Evolutionary conservation across 2,888 invertebrate species (phyloP).

Genomic region (Xestia ashworthii): DNA sequence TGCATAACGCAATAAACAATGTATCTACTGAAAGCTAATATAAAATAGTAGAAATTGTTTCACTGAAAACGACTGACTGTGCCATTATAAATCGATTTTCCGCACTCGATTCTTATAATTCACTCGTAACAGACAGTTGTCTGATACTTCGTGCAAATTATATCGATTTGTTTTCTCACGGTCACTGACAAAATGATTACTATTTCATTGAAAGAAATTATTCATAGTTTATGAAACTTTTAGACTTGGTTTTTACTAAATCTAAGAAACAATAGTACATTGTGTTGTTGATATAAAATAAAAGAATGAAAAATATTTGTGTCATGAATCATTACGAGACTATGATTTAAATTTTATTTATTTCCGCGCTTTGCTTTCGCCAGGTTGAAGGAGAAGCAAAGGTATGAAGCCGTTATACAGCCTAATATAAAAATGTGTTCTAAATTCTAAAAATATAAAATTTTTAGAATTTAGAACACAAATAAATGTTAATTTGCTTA

Average conservation of each 20-base stretch:
- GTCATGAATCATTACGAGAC: too few species aligned
- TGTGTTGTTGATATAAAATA: too few species aligned
- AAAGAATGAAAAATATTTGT: too few species aligned
- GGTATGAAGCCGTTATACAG: too few species aligned
- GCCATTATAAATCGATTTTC: slow-evolving; percentile 53
- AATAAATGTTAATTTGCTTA: too few species aligned
- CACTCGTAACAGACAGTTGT: slow-evolving; percentile 33
- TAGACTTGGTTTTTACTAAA: background rate
- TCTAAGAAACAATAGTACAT: background rate
- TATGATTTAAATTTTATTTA: too few species aligned
- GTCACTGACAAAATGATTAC: slow-evolving; percentile 18
- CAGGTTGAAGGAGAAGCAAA: too few species aligned
- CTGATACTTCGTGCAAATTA: slow-evolving; percentile 38
- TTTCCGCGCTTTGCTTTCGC: too few species aligned
- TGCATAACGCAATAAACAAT: background rate
- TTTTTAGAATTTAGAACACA: too few species aligned
- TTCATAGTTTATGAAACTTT: background rate
- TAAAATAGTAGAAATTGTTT: slow-evolving; percentile 30
- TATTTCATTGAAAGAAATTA: background rate
- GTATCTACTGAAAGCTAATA: background rate
- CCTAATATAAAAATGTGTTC: too few species aligned
- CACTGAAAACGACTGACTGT: slow-evolving; percentile 6
- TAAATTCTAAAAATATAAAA: too few species aligned
- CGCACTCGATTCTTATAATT: slow-evolving; percentile 49
- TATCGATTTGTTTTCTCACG: slow-evolving; percentile 41